Conservation (phyloP, 2,113 vertebrate species). For the Grammatotria lemairii region DNA sequence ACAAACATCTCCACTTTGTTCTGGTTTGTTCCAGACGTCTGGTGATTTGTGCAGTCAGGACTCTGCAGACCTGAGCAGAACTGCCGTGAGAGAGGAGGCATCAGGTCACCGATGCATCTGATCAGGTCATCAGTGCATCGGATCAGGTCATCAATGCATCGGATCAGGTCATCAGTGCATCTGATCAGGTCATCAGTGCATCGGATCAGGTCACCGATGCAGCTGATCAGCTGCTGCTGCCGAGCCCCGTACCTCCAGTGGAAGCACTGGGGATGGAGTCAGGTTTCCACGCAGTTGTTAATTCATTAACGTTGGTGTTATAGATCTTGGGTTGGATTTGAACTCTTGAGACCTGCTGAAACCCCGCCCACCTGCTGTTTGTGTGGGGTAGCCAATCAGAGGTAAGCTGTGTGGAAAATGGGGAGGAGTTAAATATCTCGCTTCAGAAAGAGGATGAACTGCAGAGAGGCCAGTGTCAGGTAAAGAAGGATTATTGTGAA, state of each 20-base stretch:
- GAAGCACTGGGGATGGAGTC: neutral
- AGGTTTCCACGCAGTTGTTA: neutral
- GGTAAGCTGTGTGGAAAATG: neutral
- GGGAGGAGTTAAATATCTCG: neutral
- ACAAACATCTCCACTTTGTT: neutral
- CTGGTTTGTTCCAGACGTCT: neutral
- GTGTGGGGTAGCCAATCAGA: neutral
- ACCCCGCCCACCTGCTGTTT: neutral
- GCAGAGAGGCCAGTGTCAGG: neutral
- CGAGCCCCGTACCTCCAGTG: neutral
- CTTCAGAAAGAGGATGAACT: neutral
- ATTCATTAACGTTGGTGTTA: neutral
- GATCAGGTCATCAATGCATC: fast-evolving
- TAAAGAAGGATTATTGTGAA: neutral
- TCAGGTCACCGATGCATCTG: fast-evolving
- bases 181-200: fast-evolving
- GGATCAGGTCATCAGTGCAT: fast-evolving
- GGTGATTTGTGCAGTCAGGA: neutral
- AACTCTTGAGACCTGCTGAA: neutral
- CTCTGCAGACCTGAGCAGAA: neutral
- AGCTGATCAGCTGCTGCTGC: neutral
- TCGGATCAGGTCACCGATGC: fast-evolving
- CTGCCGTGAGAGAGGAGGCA: neutral
- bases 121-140: fast-evolving
- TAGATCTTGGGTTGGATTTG: neutral